A percentile compares a stretch with the other conserved stretches of the same genome.
Evolutionary conservation across 1,140 invertebrate genomes (phyloP).

Genomic region (Plodia interpunctella): DNA sequence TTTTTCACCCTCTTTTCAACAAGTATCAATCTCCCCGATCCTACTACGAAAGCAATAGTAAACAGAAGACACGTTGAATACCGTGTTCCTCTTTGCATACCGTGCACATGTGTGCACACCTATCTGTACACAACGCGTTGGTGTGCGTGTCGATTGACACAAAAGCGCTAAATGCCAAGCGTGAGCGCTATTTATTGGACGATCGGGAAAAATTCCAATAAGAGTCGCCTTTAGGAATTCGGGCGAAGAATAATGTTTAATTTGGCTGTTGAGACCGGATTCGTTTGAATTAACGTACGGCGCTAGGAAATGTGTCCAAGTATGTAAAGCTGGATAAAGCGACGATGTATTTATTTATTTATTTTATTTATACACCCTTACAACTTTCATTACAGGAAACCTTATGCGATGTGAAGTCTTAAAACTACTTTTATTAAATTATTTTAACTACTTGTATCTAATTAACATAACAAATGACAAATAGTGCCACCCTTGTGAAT

Average conservation of each 20-base stretch:
- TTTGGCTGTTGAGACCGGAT: neutral
- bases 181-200: slow-evolving; percentile 1
- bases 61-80: slow-evolving; percentile 11
- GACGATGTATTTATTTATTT: no score
- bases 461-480: no score
- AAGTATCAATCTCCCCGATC: neutral
- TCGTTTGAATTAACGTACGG: neutral
- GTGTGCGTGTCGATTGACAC: slow-evolving; percentile 7
- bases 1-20: no score
- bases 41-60: slow-evolving; percentile 7
- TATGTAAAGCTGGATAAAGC: no score
- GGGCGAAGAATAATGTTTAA: neutral
- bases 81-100: slow-evolving; percentile 7
- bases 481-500: no score
- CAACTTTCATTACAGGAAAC: no score
- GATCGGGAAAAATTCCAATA: slow-evolving; percentile 4
- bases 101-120: neutral
- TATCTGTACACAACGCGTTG: no score
- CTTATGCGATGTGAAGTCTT: no score
- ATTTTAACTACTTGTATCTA: no score
- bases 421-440: no score
- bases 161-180: neutral
- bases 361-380: no score
- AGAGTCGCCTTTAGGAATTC: neutral
- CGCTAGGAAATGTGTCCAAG: no score